These are phyloP conservation scores for Tenthredo scrophulariae DNA, from an alignment of 2,888 invertebrate genomes.

Conservation along the genomic window DNA sequence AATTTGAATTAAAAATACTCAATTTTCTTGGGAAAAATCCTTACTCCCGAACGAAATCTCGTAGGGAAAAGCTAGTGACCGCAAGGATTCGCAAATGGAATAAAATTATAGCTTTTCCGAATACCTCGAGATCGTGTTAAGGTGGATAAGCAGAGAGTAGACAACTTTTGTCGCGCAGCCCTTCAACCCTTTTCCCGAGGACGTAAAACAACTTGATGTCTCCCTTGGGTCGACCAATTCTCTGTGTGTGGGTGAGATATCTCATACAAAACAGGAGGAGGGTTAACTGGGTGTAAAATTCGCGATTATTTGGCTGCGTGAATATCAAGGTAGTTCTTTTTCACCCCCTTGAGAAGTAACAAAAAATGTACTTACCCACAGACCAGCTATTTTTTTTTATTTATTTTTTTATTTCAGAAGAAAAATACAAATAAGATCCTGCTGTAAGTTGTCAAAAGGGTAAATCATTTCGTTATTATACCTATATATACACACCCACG, in stretches of 20 bases:
- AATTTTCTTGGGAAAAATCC: background rate
- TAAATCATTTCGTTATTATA: background rate
- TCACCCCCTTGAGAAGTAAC: background rate
- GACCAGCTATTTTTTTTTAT: background rate
- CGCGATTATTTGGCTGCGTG: conserved; percentile 1
- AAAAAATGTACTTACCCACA: background rate
- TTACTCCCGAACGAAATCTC: background rate
- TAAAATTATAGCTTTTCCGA: background rate
- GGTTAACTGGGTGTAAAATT: background rate
- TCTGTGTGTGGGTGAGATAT: background rate
- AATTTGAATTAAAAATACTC: background rate
- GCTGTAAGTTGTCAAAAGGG: background rate
- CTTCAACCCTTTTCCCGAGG: background rate
- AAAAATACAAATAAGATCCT: background rate
- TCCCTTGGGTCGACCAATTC: conserved; percentile 18
- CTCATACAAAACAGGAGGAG: background rate
- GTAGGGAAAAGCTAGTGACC: background rate
- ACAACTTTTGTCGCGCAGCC: background rate
- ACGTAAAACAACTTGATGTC: conserved; percentile 7
- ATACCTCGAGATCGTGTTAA: background rate
- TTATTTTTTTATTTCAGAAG: background rate
- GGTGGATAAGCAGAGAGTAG: background rate
- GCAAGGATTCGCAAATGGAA: background rate
- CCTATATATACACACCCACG: background rate
- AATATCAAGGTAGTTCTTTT: background rate